phyloP scores from a whole-genome alignment of 2,888 invertebrate species.

The Siphlonurus alternatus region DNA sequence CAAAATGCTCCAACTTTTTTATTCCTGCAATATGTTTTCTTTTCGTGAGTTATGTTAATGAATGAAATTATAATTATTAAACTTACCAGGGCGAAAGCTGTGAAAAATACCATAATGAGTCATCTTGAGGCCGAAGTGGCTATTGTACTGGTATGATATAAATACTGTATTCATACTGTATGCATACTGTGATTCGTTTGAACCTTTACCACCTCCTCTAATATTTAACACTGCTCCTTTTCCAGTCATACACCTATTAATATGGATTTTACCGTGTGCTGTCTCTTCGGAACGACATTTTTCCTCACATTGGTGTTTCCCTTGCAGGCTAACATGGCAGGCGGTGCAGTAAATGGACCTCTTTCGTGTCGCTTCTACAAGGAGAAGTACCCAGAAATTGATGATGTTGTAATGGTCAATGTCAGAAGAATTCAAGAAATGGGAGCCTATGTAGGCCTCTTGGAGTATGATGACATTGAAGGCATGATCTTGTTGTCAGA shows the following conservation, averaged over 20 bases:
- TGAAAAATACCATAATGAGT: not conserved
- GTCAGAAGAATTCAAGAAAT: constrained; percentile 97
- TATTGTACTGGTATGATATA: not conserved
- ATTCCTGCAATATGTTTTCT: not conserved
- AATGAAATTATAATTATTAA: not conserved
- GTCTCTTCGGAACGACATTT: too few relatives aligned
- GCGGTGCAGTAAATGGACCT: constrained; percentile 27
- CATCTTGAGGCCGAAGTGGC: not conserved
- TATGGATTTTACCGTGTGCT: too few relatives aligned
- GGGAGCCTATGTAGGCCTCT: constrained; percentile 96
- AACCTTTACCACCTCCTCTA: too few relatives aligned
- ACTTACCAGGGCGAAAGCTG: not conserved
- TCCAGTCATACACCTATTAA: too few relatives aligned
- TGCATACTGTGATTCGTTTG: too few relatives aligned
- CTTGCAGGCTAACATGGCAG: not conserved
- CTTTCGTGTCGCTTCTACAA: constrained; percentile 93
- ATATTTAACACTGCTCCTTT: too few relatives aligned
- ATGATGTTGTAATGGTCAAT: constrained; percentile 99
- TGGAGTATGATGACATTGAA: constrained; percentile 98
- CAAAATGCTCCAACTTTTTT: too few relatives aligned
- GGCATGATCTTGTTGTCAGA: constrained; percentile 98
- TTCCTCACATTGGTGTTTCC: too few relatives aligned
- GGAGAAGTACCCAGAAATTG: constrained; percentile 94
- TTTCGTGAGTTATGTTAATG: not conserved
- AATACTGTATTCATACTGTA: too few relatives aligned